Conservation (phyloP, 2,113 vertebrate genomes). For the Protomyctophum bolini region DNA sequence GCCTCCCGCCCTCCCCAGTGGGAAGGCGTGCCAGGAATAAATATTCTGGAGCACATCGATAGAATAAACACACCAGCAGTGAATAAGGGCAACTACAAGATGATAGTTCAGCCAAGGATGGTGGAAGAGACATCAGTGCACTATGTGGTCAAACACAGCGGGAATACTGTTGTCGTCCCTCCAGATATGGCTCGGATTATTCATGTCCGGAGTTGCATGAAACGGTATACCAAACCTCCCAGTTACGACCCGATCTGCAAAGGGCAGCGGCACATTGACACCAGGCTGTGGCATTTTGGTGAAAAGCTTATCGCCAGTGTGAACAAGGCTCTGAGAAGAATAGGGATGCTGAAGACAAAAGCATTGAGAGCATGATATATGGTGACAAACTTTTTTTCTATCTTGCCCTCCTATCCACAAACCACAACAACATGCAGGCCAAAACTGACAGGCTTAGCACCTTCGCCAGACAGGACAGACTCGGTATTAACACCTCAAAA, state of each 20-base stretch:
- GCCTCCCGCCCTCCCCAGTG: conserved; percentile 67
- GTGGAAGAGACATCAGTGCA: conserved; percentile 68
- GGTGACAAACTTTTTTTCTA: no score
- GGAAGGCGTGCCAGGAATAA: conserved; percentile 75
- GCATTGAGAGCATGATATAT: no score
- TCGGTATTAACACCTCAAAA: no score
- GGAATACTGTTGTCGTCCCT: conserved; percentile 13
- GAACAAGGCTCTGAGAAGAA: conserved; percentile 36
- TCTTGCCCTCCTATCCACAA: no score
- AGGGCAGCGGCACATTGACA: conserved; percentile 54
- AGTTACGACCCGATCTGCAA: not conserved
- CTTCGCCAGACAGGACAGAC: no score
- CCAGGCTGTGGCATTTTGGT: conserved; percentile 63
- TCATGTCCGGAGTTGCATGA: conserved; percentile 32
- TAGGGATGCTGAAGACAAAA: conserved; percentile 22
- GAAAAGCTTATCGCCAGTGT: conserved; percentile 54
- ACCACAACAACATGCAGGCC: no score
- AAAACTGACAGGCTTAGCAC: no score
- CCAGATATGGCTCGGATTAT: conserved; percentile 46
- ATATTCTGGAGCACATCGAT: conserved; percentile 79
- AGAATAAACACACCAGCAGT: conserved; percentile 18
- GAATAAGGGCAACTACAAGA: conserved; percentile 57
- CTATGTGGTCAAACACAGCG: conserved; percentile 34
- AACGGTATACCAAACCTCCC: no score
- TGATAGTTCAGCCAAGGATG: conserved; percentile 68